Evolutionary conservation across 1,140 invertebrate species (phyloP), one percentile per base, ranked within the genome.

Genomic region (Atta texana): DNA sequence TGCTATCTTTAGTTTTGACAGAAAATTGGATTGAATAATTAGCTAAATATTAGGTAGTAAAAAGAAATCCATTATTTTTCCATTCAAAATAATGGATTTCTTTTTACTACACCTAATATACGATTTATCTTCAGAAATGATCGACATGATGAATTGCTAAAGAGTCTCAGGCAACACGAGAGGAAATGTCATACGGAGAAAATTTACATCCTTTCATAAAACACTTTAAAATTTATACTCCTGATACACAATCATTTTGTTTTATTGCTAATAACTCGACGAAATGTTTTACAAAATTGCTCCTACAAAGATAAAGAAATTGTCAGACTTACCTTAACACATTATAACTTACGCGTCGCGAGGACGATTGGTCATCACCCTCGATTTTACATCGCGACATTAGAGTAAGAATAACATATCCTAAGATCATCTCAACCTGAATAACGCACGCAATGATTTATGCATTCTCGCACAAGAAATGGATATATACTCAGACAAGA

Each of bases 241-340:
- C 14, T 6, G 55, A 78, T 49, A 51, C 55, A 34, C 6, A 39
- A 28, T 57, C 8, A 21, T 44, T 21, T 59, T 68, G 0, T 44
- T 84, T 75, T 74, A 74, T 63, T 61, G 53, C 24, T 74, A 34
- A 84, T 61, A 84, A 74, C 24, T 78, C 51, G 78, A 49, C n/a
- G 28, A 71, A 72, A 74, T 74, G 18, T 75, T 34, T 84, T 59
- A 74, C 68, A 82, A 59, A 74, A 82, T 74, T 72, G 24, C 6
- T 14, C 7, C 21, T 74, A 63, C 57, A 57, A n/a, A 57, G 53
- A 57, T 71, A 63, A 74, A 75, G 39, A 82, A 74, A 82, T 74
- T 57, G 49, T 69, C 44, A 71, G 39, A 84, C 80, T 84, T 84
- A 84, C 80, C 80, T 84, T 82, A 55, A 74, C 31, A 74, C 31